These are phyloP conservation scores for Tangara arthus DNA, from an alignment of 2,797 vertebrate species.

Conservation along the genomic window DNA sequence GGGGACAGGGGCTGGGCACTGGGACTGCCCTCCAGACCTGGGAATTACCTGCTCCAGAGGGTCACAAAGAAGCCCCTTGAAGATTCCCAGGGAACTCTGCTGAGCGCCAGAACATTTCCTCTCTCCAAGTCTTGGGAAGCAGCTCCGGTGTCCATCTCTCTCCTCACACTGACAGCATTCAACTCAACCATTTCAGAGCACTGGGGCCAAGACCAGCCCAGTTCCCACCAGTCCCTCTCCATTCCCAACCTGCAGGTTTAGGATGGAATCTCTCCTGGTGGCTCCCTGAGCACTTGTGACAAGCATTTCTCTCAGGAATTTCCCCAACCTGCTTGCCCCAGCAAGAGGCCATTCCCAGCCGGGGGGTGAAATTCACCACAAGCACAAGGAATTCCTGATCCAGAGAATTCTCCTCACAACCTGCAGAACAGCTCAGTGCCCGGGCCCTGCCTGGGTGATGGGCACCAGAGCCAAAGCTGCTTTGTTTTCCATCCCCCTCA, in stretches of 20 bases:
- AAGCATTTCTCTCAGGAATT: neutral
- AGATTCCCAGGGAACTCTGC: neutral
- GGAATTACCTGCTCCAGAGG: neutral
- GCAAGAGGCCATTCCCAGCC: neutral
- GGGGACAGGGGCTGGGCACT: neutral
- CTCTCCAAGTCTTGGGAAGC: neutral
- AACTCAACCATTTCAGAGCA: neutral
- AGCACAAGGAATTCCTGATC: neutral
- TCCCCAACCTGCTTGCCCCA: neutral
- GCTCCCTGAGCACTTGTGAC: neutral
- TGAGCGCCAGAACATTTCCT: neutral
- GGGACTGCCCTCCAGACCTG: rapidly evolving
- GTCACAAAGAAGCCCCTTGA: neutral
- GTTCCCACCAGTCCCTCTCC: neutral
- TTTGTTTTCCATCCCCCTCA: neutral
- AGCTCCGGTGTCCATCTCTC: neutral
- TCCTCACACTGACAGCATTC: neutral
- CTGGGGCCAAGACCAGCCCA: neutral
- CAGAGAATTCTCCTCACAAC: neutral
- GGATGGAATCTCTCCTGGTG: neutral
- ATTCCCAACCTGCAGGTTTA: neutral
- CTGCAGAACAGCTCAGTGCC: neutral
- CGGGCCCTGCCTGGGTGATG: neutral
- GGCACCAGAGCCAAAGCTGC: neutral
- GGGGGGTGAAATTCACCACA: neutral